These are phyloP conservation scores for Zaprionus camerounensis DNA, from an alignment of 1,140 invertebrate species.

Conservation along the genomic window DNA sequence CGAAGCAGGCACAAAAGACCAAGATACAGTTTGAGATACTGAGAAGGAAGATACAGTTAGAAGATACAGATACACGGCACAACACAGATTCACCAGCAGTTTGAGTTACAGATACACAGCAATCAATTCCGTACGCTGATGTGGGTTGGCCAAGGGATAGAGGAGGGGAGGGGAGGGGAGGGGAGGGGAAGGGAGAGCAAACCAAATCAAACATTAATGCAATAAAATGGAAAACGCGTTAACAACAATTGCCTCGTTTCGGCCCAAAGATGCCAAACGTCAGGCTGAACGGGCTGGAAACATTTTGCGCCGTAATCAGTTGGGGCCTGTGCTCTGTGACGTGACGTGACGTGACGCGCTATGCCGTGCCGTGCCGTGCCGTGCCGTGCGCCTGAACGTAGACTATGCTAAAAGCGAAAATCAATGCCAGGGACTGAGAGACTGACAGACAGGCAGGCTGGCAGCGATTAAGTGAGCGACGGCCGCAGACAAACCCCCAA, in stretches of 20 bases:
- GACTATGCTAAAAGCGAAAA: constrained; percentile 71
- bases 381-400: constrained; percentile 56
- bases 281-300: constrained; percentile 30
- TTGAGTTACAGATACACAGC: constrained; percentile 41
- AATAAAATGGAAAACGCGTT: constrained; percentile 78
- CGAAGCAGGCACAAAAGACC: constrained; percentile 19
- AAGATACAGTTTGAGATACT: constrained; percentile 17
- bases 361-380: constrained; percentile 30
- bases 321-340: constrained; percentile 21
- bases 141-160: constrained; percentile 3
- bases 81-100: constrained; percentile 13
- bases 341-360: constrained; percentile 17
- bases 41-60: constrained; percentile 30
- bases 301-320: constrained; percentile 46
- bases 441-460: constrained; percentile 4
- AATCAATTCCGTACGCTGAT: constrained; percentile 60
- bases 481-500: constrained; percentile 59
- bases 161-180: background rate
- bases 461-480: constrained; percentile 67
- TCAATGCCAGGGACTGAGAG: constrained; percentile 62
- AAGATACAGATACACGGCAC: constrained; percentile 17
- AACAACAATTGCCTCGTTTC: constrained; percentile 71
- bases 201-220: constrained; percentile 78
- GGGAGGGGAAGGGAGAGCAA: constrained; percentile 34
- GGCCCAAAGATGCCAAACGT: constrained; percentile 21